Base-by-base conservation (phyloP, 2,797 vertebrate genomes). In the Platalea minor region DNA sequence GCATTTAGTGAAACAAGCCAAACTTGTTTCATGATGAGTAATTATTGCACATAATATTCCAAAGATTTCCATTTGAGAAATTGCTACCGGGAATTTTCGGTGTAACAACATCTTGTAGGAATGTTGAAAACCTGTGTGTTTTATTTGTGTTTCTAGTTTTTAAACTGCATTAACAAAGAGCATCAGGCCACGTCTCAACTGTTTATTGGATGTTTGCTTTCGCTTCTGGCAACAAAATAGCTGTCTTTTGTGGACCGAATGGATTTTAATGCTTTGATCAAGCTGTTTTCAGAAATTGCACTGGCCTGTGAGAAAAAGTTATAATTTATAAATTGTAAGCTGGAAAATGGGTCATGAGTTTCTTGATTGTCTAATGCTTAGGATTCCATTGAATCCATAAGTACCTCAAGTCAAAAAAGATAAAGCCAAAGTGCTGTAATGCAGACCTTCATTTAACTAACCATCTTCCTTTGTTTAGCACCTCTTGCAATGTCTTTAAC, bases 1-100 rank as follows among this genome's bases (percentile, higher is more conserved):
- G 96, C 94, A 90, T 89, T 97, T 91, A 91, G 85, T 85, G 93
- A 69, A 97, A 96, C 97, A 94, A 96, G 96, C 82, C 92, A 67
- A 37, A 97, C 97, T 95, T 33, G 96, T 97, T 97, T 75, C 2
- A 8, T 29, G 80, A 93, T 96, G 95, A 96, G 93, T 97, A 96
- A 97, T 96, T 94, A 74, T 92, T 91, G 91, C 92, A 94, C 68
- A 65, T 93, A 73, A 88, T 95, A 96, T 94, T 92, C 94, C 82
- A 83, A 85, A 91, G 92, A 88, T 96, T 97, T 96, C 93, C 92
- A 96, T 97, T 96, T 77, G 91, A 94, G 95, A 94, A 93, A 83
- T 74, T 86, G 93, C 96, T 94, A 92, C 93, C 0, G 81, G 92
- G 94, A 96, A 65, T 96, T 89, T 92, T 95, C 29, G 2, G 45